These are phyloP conservation scores for Pyrgus malvae DNA, from an alignment of 2,888 invertebrate species.

Conservation along the genomic window DNA sequence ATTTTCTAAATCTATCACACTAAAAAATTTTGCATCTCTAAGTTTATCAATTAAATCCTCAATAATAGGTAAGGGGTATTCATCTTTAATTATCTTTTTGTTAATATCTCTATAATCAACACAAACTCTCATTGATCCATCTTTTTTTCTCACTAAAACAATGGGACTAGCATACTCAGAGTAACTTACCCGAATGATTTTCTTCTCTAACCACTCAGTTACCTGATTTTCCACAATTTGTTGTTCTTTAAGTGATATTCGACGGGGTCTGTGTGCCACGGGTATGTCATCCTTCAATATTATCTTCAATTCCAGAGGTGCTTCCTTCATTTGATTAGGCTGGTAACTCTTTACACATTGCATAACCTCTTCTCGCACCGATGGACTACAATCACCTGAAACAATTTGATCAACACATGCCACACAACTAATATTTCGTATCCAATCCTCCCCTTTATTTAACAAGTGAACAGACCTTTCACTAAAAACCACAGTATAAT, in stretches of 20 bases:
- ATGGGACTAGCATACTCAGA: neutral
- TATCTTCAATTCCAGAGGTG: neutral
- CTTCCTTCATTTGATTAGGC: neutral
- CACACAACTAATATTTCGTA: neutral
- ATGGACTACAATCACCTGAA: neutral
- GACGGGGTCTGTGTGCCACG: neutral
- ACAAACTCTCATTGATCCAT: neutral
- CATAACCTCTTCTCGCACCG: neutral
- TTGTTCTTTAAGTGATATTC: neutral
- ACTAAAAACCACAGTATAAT: neutral
- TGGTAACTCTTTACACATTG: neutral
- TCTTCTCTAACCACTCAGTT: neutral
- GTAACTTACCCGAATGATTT: neutral
- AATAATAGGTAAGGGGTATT: neutral
- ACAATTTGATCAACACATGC: neutral
- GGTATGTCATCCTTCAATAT: neutral
- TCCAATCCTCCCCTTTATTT: neutral
- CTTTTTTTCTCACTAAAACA: neutral
- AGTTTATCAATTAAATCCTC: neutral
- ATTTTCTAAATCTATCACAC: neutral
- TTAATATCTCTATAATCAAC: neutral
- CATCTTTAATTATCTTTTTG: neutral
- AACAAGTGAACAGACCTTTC: neutral
- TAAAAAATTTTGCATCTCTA: neutral
- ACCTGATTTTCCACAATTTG: neutral